Base-by-base conservation (phyloP, 2,888 invertebrate genomes). In the Drosophila pegasa region DNA sequence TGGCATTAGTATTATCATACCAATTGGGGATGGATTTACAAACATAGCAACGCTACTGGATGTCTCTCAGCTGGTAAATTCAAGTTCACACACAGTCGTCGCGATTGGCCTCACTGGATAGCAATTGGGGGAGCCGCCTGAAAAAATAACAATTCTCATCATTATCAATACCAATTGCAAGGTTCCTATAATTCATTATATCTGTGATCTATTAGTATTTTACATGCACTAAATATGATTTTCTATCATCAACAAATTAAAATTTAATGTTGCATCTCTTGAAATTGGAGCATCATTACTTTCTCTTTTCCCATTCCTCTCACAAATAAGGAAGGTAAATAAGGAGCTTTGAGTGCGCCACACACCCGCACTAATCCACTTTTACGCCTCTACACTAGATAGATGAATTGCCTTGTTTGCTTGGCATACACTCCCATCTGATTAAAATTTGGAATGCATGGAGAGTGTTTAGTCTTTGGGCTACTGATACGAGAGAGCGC, bases 401-500 rank as follows among this genome's bases (percentile, higher is more conserved):
- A 45, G 29, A 45, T 1, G 40, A 14, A 18, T 33, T 35, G 22
- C 22, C 27, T 16, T 56, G 22, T 61, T 61, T 65, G 45, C 25
- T 3, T 1, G 25, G 25, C 41, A 9, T 25, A 22, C 27, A 33
- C 48, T 33, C 22, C 20, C 25, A 35, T 56, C 56, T 45, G 14
- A 56, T 43, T 47, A 31, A 9, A 41, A 22, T 47, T 54, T 51
- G 48, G 38, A 64, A 37, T 43, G 41, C 20, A 27, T 25, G 4
- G n/a, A 20, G 22, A 20, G 6, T 8, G 31, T 43, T 38, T 78
- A 62, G 62, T 74, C 52, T 54, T 9, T 41, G 7, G 22, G 22
- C 40, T 29, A 55, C 45, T 52, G 78, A 77, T 72, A 71, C 33
- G 61, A 37, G n/a, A 16, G 18, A 16, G 43, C 31, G 27, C 47